Evolutionary conservation across 1,140 invertebrate species (phyloP).

Genomic region (Listronotus oregonensis): DNA sequence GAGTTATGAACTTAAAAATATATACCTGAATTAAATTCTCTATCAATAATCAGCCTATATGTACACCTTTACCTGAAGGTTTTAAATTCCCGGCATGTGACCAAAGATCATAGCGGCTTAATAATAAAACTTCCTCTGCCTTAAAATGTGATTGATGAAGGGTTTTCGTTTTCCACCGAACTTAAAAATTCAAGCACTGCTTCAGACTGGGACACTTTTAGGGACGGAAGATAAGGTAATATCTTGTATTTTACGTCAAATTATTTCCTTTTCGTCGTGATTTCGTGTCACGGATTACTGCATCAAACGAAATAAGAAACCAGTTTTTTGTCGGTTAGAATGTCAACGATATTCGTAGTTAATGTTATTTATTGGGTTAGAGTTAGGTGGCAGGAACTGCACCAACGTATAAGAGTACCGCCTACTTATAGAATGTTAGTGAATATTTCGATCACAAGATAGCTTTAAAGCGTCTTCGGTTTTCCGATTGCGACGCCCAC

Average conservation of each 20-base stretch:
- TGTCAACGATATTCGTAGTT: too few species aligned
- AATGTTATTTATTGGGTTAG: too few species aligned
- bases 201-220: conserved; percentile 27
- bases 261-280: conserved; percentile 31
- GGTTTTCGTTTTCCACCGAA: conserved; percentile 21
- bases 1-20: too few species aligned
- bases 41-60: too few species aligned
- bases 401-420: too few species aligned
- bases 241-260: conserved; percentile 33
- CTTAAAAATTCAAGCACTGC: conserved; percentile 28
- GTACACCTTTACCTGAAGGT: conserved; percentile 1
- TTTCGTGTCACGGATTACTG: conserved; percentile 31
- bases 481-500: too few species aligned
- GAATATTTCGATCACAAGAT: too few species aligned
- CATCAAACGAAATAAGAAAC: conserved; percentile 19
- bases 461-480: too few species aligned
- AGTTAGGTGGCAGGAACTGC: too few species aligned
- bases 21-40: too few species aligned
- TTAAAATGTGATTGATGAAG: conserved; percentile 28
- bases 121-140: background rate
- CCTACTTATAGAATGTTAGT: too few species aligned
- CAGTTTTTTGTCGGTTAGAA: conserved; percentile 23
- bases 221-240: conserved; percentile 34
- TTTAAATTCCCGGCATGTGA: conserved; percentile 18
- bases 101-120: background rate